Evolutionary conservation across 2,888 invertebrate species (phyloP).

Genomic region (Dryobota labecula): DNA sequence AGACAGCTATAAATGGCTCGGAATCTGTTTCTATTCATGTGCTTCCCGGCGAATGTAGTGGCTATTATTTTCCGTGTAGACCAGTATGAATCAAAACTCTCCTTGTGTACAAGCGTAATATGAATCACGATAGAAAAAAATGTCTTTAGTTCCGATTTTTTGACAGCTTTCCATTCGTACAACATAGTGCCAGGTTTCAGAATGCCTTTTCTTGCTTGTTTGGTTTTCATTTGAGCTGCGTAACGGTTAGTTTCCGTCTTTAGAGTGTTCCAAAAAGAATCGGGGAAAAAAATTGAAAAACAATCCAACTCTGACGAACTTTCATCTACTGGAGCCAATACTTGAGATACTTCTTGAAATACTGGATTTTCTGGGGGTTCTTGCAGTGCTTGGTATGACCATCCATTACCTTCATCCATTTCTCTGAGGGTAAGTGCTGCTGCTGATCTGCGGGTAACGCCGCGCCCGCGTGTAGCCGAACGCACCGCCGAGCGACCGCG

Average conservation of each 20-base stretch:
- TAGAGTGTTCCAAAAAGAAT: constrained; percentile 4
- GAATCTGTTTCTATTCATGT: constrained; percentile 9
- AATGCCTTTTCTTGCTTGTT: neutral
- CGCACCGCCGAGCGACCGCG: constrained; percentile 7
- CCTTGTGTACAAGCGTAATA: constrained; percentile 14
- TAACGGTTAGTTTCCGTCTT: constrained; percentile 16
- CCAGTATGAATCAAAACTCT: constrained; percentile 16
- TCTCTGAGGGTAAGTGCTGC: neutral
- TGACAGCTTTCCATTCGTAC: constrained; percentile 8
- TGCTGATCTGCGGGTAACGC: neutral
- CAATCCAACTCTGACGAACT: neutral
- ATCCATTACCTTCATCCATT: constrained; percentile 14
- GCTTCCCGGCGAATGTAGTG: constrained; percentile 12
- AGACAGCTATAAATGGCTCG: constrained; percentile 15
- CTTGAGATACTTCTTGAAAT: constrained; percentile 4
- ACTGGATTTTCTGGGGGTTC: constrained; percentile 3
- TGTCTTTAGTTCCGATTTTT: neutral
- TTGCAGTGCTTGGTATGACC: constrained; percentile 11
- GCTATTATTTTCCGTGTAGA: constrained; percentile 12
- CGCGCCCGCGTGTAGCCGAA: neutral
- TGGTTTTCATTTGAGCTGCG: constrained; percentile 7
- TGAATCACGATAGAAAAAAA: constrained; percentile 16
- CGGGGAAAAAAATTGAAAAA: constrained; percentile 9
- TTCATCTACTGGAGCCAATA: constrained; percentile 10
- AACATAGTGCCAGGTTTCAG: constrained; percentile 15